phyloP scores from a whole-genome alignment of 92 coral and sea anemone genomes.

The Ricordea florida region DNA sequence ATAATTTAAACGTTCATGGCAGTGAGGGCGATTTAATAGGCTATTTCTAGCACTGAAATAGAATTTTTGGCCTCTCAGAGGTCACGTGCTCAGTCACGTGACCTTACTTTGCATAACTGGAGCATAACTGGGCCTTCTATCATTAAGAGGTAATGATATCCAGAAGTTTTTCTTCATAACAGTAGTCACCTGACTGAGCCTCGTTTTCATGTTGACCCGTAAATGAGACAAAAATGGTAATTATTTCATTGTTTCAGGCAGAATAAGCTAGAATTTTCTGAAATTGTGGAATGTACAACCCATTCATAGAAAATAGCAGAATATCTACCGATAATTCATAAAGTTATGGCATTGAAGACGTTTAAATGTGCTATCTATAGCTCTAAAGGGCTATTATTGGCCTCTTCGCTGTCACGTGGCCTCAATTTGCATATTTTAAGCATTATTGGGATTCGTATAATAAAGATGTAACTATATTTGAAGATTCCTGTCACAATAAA shows the following conservation, averaged over 20 bases:
- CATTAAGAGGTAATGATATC: constrained; percentile 13
- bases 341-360: too few species aligned
- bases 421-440: constrained; percentile 10
- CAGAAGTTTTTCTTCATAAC: too few species aligned
- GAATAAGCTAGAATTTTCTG: constrained; percentile 24
- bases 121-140: not conserved
- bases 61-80: too few species aligned
- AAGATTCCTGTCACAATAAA: constrained; percentile 1
- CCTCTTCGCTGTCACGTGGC: constrained; percentile 18
- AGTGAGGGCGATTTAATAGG: too few species aligned
- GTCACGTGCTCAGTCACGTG: too few species aligned
- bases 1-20: constrained; percentile 4
- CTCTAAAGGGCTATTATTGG: not conserved
- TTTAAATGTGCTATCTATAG: constrained; percentile 9
- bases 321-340: too few species aligned
- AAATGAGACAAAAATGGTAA: constrained; percentile 3
- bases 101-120: constrained; percentile 3
- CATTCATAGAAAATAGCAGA: too few species aligned
- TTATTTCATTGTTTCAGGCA: constrained; percentile 13
- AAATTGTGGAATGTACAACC: constrained; percentile 14
- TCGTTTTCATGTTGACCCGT: not conserved
- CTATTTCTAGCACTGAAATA: too few species aligned
- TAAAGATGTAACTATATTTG: too few species aligned
- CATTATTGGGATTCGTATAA: not conserved
- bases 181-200: too few species aligned